phyloP scores from a whole-genome alignment of 2,113 vertebrate genomes.

The Salminus brasiliensis region DNA sequence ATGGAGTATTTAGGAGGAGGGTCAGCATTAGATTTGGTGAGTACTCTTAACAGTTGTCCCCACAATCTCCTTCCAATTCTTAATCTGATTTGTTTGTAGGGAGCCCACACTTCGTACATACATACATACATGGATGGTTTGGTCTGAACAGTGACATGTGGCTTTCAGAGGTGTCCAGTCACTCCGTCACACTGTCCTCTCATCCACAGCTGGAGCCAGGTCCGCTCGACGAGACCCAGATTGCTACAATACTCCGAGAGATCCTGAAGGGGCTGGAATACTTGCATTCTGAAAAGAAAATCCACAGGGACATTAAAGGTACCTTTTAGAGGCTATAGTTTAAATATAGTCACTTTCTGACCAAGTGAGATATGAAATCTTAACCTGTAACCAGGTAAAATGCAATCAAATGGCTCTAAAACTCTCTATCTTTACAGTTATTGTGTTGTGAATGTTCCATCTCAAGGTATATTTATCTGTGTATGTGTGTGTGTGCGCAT shows the following conservation, averaged over 20 bases:
- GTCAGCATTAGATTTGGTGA: constrained; percentile 94
- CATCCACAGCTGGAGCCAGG: constrained; percentile 89
- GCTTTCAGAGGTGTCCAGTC: not conserved
- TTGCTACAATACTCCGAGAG: constrained; percentile 95
- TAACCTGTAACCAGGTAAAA: not conserved
- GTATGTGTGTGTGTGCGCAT: constrained; percentile 1
- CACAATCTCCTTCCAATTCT: not conserved
- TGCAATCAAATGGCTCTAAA: not conserved
- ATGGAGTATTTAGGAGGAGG: constrained; percentile 97
- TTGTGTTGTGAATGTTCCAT: not conserved
- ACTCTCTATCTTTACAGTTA: not conserved
- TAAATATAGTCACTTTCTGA: not conserved
- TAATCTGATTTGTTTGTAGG: not conserved
- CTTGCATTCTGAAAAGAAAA: constrained; percentile 98
- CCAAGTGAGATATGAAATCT: not conserved
- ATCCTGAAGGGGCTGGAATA: constrained; percentile 97
- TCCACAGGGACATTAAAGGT: constrained; percentile 99
- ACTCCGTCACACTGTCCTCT: not conserved
- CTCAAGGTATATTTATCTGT: not conserved
- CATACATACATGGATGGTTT: not conserved
- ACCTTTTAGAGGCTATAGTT: constrained; percentile 12
- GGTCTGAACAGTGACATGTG: not conserved
- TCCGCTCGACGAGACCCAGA: constrained; percentile 91
- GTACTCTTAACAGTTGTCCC: constrained; percentile 41
- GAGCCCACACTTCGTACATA: not conserved